A percentile compares a stretch with the other conserved stretches of the same genome.
Evolutionary conservation across 2,888 invertebrate species (phyloP).

Genomic region (Saturnia pavonia): DNA sequence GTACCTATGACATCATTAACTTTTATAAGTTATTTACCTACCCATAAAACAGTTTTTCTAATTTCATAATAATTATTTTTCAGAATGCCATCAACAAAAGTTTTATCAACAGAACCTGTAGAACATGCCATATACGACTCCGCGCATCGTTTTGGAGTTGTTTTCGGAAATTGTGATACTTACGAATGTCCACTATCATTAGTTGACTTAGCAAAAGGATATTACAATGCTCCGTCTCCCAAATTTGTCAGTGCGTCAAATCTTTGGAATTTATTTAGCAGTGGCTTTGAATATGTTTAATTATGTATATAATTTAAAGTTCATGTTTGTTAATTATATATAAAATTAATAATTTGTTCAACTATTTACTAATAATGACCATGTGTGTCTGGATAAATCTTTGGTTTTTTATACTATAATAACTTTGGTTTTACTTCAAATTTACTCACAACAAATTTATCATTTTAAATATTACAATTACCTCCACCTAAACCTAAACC

Average conservation of each 20-base stretch:
- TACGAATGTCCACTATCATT: conserved; percentile 86
- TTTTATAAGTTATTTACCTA: too few relatives aligned
- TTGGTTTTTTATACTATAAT: too few relatives aligned
- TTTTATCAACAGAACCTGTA: conserved; percentile 83
- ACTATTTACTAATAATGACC: background rate
- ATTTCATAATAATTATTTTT: conserved; percentile 34
- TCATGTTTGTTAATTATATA: background rate
- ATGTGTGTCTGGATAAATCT: background rate
- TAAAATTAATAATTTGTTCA: background rate
- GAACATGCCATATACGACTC: conserved; percentile 85
- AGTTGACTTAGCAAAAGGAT: conserved; percentile 86
- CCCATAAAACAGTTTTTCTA: too few relatives aligned
- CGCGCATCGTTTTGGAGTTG: conserved; percentile 77
- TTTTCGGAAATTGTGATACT: conserved; percentile 80
- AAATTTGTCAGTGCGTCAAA: conserved; percentile 46
- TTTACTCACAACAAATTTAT: too few relatives aligned
- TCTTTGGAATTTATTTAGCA: conserved; percentile 69
- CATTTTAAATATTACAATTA: too few relatives aligned
- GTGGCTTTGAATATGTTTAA: conserved; percentile 29
- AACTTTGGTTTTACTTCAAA: too few relatives aligned
- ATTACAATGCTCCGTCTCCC: conserved; percentile 70
- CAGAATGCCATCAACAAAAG: conserved; percentile 85
- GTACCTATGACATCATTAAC: too few relatives aligned
- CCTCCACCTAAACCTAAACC: too few relatives aligned
- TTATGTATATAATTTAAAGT: background rate